Evolutionary conservation across 2,113 vertebrate species (phyloP).

Genomic region (Microtus oregoni): DNA sequence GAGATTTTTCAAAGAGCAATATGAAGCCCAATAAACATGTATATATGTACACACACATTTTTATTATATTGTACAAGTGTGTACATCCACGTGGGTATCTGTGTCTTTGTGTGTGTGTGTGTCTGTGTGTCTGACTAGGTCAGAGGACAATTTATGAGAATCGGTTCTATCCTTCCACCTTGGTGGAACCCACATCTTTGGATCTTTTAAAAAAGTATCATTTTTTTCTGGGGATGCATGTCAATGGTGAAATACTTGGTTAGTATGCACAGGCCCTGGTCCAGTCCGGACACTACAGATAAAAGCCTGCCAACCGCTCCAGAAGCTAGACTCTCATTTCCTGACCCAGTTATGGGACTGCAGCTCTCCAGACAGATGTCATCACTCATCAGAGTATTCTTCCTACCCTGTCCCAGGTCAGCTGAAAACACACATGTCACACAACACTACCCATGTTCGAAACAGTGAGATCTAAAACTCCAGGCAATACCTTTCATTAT

Average conservation of each 20-base stretch:
- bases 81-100: neutral
- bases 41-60: neutral
- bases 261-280: neutral
- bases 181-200: neutral
- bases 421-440: no score
- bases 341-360: neutral
- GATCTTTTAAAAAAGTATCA: neutral
- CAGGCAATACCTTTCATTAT: neutral
- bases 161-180: neutral
- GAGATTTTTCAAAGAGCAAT: neutral
- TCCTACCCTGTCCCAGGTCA: neutral
- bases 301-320: neutral
- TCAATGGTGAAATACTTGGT: neutral
- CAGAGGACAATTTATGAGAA: neutral
- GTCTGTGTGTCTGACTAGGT: neutral
- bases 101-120: neutral
- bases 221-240: neutral
- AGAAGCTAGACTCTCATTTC: neutral
- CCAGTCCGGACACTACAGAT: neutral
- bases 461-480: neutral
- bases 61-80: neutral
- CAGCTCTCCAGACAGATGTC: rapidly evolving
- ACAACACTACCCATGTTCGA: neutral
- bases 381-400: rapidly evolving
- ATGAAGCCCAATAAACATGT: no score